A percentile compares a stretch with the other conserved stretches of the same genome.
Conservation (phyloP, 2,888 invertebrate species). For the Diaphora mendica region DNA sequence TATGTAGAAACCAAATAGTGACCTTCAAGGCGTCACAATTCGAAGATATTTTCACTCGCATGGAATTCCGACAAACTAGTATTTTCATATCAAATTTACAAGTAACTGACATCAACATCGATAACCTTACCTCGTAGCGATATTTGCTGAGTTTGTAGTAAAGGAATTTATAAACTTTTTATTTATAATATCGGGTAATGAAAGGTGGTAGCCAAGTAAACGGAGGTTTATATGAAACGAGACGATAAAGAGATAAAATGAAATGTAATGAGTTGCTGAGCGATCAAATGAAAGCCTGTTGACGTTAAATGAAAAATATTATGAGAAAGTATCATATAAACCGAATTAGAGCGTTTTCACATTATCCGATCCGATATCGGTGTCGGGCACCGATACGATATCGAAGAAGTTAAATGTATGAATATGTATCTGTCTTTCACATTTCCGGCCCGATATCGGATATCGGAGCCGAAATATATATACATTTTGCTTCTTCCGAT, state of each 20-base stretch:
- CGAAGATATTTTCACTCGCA: slow-evolving; percentile 26
- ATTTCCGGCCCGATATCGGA: no score
- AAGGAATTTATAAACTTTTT: slow-evolving; percentile 42
- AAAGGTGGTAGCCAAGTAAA: slow-evolving; percentile 33
- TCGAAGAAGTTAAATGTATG: no score
- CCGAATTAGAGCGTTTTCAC: background rate
- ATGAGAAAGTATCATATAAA: background rate
- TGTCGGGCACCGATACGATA: no score
- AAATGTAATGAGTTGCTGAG: slow-evolving; percentile 3
- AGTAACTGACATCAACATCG: slow-evolving; percentile 47
- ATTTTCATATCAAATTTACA: slow-evolving; percentile 47
- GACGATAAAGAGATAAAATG: slow-evolving; percentile 20
- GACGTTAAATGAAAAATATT: slow-evolving; percentile 10
- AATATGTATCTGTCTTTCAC: no score
- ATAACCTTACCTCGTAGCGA: slow-evolving; percentile 32
- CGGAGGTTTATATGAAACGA: slow-evolving; percentile 26
- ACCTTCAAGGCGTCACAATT: slow-evolving; percentile 11
- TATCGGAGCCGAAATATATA: no score
- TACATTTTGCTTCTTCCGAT: no score
- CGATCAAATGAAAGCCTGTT: slow-evolving; percentile 4
- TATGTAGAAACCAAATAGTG: slow-evolving; percentile 18
- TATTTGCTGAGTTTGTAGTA: slow-evolving; percentile 31
- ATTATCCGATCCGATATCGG: no score
- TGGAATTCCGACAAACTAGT: slow-evolving; percentile 40
- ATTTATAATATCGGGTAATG: slow-evolving; percentile 45